phyloP scores from a whole-genome alignment of 92 coral and sea anemone genomes.

The Micromussa lordhowensis region DNA sequence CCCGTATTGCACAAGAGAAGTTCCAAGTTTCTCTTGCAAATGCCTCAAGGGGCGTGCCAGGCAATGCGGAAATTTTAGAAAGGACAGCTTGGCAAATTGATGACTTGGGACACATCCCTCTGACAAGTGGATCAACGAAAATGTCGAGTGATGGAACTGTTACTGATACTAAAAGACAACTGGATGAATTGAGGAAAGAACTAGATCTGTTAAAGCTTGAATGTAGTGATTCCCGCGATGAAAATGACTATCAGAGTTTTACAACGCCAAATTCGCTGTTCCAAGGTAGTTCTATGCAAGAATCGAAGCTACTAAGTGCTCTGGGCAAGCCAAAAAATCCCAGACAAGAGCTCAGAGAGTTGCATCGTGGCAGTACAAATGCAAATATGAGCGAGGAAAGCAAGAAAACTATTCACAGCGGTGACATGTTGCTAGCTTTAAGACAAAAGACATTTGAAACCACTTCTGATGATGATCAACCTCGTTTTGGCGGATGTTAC shows the following conservation, averaged over 20 bases:
- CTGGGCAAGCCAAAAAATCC: neutral
- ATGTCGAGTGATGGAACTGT: neutral
- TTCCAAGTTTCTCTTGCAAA: neutral
- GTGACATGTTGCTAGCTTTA: neutral
- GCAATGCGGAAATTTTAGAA: neutral
- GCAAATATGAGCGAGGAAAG: neutral
- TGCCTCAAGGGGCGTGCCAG: neutral
- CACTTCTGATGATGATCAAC: conserved; percentile 5
- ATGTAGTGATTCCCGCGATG: neutral
- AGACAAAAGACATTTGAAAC: neutral
- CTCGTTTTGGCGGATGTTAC: conserved; percentile 33
- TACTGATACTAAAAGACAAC: neutral
- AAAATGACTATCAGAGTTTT: neutral
- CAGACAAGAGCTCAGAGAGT: conserved; percentile 15
- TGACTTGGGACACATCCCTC: neutral
- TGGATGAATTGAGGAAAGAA: conserved; percentile 30
- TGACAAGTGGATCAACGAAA: neutral
- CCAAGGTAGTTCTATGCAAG: neutral
- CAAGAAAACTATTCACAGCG: neutral
- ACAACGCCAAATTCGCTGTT: neutral
- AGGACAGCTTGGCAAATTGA: neutral
- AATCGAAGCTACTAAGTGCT: neutral
- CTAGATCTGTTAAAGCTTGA: conserved; percentile 34
- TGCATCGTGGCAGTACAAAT: neutral
- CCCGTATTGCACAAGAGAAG: conserved; percentile 10